Conservation (phyloP, 2,797 vertebrate species). For the Crypturellus tataupa region DNA sequence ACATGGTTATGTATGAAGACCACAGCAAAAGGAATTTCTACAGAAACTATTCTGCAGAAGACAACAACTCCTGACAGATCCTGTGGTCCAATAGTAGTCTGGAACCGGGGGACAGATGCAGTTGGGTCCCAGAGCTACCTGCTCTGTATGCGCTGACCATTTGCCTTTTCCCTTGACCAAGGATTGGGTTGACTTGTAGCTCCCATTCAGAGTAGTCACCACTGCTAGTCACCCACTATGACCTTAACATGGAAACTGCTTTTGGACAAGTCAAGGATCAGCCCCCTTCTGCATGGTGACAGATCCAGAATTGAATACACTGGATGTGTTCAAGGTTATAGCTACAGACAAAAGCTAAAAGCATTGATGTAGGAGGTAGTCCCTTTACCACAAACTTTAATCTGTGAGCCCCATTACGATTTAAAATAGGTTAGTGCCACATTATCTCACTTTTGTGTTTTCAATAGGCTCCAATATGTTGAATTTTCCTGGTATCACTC, state of each 20-base stretch:
- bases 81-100: neutral
- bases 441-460: neutral
- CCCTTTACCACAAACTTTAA: neutral
- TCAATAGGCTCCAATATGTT: neutral
- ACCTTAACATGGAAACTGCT: neutral
- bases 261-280: neutral
- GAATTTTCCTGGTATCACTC: slow-evolving; percentile 10
- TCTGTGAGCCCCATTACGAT: neutral
- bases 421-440: neutral
- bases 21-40: neutral
- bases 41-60: neutral
- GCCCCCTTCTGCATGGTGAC: neutral
- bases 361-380: neutral
- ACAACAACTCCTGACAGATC: neutral
- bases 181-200: neutral
- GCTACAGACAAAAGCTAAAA: neutral
- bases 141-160: neutral
- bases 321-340: neutral
- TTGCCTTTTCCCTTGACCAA: neutral
- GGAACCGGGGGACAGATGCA: neutral
- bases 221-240: neutral
- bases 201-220: fast-evolving
- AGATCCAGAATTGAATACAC: neutral
- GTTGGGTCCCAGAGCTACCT: fast-evolving
- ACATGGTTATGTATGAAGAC: neutral